These are phyloP conservation scores for Acinonyx jubatus DNA, from an alignment of 2,113 vertebrate species.

Conservation along the genomic window DNA sequence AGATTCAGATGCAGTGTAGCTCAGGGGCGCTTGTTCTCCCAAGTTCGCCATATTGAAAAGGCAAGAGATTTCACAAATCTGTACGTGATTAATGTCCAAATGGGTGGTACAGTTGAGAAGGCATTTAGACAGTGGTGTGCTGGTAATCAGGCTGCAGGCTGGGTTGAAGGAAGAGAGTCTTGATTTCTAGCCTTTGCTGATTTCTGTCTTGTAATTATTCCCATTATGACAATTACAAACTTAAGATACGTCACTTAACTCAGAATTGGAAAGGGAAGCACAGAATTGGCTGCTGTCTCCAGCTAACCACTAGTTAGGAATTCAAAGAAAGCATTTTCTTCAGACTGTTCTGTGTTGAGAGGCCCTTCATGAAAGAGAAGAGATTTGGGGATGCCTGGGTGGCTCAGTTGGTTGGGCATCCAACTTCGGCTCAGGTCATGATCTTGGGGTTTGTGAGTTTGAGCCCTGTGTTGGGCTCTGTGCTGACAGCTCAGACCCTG, in stretches of 20 bases:
- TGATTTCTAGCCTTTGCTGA: neutral
- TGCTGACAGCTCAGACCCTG: no score
- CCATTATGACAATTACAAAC: neutral
- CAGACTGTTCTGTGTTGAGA: neutral
- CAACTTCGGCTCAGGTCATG: no score
- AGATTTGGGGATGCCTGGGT: neutral
- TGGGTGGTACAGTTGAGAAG: neutral
- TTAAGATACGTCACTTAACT: neutral
- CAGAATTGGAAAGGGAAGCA: neutral
- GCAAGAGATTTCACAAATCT: neutral
- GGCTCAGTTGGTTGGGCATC: no score
- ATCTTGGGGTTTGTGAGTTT: no score
- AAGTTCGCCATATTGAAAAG: neutral
- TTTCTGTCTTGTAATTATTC: neutral
- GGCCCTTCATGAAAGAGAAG: neutral
- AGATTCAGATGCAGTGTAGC: neutral
- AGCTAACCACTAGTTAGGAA: neutral
- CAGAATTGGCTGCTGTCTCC: neutral
- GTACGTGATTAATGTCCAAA: neutral
- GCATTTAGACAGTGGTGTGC: neutral
- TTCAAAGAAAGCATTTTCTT: slow-evolving; percentile 23
- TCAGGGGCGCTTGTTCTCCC: neutral
- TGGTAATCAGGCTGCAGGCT: neutral
- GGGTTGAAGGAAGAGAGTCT: neutral
- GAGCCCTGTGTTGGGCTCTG: no score